Conservation (phyloP, 2,797 vertebrate species). For the Schizopygopsis pylzovi region DNA sequence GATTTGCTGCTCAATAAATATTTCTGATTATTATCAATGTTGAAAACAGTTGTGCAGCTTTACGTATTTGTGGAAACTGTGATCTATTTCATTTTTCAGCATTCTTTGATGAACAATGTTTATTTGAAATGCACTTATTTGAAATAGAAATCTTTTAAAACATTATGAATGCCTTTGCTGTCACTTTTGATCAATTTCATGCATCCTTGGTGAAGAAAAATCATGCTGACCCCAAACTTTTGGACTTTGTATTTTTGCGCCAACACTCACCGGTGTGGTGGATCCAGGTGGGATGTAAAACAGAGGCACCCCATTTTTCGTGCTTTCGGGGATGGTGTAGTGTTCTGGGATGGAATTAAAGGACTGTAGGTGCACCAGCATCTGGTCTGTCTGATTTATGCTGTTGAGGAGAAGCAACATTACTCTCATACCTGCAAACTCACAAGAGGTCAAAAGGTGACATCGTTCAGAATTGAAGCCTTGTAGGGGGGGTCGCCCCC, state of each 20-base stretch:
- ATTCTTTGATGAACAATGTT: background rate
- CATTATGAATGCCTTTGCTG: background rate
- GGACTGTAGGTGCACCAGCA: slow-evolving; percentile 96
- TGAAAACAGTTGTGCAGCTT: no score
- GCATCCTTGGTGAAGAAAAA: background rate
- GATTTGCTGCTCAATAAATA: background rate
- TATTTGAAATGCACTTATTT: no score
- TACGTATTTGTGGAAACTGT: background rate
- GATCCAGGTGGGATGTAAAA: slow-evolving; percentile 98
- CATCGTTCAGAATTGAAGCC: no score
- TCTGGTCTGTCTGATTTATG: slow-evolving; percentile 98
- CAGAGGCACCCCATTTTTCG: slow-evolving; percentile 95
- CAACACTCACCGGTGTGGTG: slow-evolving; percentile 85
- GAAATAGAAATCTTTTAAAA: no score
- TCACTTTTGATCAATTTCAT: background rate
- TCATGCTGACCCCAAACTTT: background rate
- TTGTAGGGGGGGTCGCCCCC: no score
- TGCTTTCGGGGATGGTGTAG: slow-evolving; percentile 97
- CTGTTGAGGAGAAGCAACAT: slow-evolving; percentile 71
- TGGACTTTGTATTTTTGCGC: background rate
- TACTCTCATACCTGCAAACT: background rate
- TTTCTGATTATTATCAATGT: background rate
- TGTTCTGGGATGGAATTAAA: slow-evolving; percentile 96
- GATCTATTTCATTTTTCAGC: background rate
- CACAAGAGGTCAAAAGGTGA: no score